A percentile compares a stretch with the other conserved stretches of the same genome.
Evolutionary conservation across 2,113 vertebrate species (phyloP).

Genomic region (Thunnus thynnus): DNA sequence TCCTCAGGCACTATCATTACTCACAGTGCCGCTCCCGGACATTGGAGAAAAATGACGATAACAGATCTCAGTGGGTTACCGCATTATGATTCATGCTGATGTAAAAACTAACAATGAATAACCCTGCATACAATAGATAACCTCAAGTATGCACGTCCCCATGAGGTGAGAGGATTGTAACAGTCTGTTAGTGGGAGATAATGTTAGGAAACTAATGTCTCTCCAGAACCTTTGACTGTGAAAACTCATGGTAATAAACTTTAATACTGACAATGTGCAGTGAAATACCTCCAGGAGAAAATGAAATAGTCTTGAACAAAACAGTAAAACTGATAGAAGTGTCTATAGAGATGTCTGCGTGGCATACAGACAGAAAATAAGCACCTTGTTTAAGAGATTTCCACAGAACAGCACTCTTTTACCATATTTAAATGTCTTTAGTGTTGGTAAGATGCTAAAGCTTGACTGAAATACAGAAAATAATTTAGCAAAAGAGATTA

Average conservation of each 20-base stretch:
- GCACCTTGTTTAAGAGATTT: background rate
- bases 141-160: background rate
- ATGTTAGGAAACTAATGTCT: background rate
- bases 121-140: slow-evolving; percentile 25
- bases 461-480: slow-evolving; percentile 5
- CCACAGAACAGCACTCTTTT: background rate
- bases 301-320: background rate
- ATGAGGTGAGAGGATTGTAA: background rate
- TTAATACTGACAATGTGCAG: background rate
- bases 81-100: slow-evolving; percentile 41
- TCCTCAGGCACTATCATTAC: slow-evolving; percentile 45
- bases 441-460: background rate
- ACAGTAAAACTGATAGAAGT: background rate
- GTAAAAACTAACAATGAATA: slow-evolving; percentile 38
- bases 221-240: background rate
- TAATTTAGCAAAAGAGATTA: background rate
- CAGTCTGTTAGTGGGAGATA: slow-evolving; percentile 3
- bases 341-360: background rate
- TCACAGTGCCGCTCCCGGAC: slow-evolving; percentile 47
- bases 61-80: slow-evolving; percentile 18
- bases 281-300: slow-evolving; percentile 2
- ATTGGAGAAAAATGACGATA: slow-evolving; percentile 36
- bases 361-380: background rate
- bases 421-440: background rate
- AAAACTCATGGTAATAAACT: background rate